phyloP scores from a whole-genome alignment of 2,888 invertebrate species.

The Boloria selene region DNA sequence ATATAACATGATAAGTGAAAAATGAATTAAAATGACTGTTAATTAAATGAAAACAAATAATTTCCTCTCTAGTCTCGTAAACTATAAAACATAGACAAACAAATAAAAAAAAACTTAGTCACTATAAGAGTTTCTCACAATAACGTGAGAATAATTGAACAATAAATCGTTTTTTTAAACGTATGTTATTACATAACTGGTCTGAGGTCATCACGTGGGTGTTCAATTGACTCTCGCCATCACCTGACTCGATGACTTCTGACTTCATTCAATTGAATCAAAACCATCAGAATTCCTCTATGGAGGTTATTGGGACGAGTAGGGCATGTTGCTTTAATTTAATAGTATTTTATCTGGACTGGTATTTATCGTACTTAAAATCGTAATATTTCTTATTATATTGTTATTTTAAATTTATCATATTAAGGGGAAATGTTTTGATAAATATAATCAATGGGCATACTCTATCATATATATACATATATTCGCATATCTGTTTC shows the following conservation, averaged over 20 bases:
- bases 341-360: slow-evolving; percentile 22
- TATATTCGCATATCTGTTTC: too few relatives aligned
- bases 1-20: too few relatives aligned
- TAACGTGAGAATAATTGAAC: slow-evolving; percentile 2
- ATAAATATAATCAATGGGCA: too few relatives aligned
- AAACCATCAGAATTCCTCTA: slow-evolving; percentile 25
- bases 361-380: not conserved
- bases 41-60: too few relatives aligned
- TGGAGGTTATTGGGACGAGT: slow-evolving; percentile 23
- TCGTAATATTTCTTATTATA: not conserved
- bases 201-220: slow-evolving; percentile 45
- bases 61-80: too few relatives aligned
- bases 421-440: too few relatives aligned
- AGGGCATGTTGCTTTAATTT: slow-evolving; percentile 17
- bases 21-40: too few relatives aligned
- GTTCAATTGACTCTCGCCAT: slow-evolving; percentile 40
- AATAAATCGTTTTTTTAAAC: not conserved
- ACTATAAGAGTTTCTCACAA: slow-evolving; percentile 10
- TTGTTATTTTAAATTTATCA: too few relatives aligned
- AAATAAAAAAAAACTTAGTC: slow-evolving; percentile 1
- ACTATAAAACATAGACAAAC: too few relatives aligned
- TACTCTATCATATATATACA: too few relatives aligned
- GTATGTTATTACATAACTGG: slow-evolving; percentile 31
- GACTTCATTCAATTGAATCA: slow-evolving; percentile 45
- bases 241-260: slow-evolving; percentile 58